Base-by-base conservation (phyloP, 2,797 vertebrate genomes). In the Myripristis murdjan region DNA sequence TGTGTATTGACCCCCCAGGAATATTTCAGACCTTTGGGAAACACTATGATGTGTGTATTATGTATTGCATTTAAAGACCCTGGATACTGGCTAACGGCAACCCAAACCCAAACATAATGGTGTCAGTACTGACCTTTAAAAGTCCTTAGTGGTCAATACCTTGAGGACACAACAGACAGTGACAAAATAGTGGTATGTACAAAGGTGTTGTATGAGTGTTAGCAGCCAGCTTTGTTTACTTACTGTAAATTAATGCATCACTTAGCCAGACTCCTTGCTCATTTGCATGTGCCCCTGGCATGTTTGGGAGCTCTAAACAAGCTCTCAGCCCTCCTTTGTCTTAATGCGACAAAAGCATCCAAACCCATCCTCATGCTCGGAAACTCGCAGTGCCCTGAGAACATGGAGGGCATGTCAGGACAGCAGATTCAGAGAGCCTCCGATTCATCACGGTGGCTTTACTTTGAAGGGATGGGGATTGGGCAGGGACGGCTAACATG, bases 371-470 rank as follows among this genome's bases (percentile, higher is more conserved):
- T 43, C 16, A 0, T 49, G 57, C 59, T 18, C 16, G 5, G n/a
- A 65, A 75, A 59, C 16, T 58, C 6, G 1, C 62, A n/a, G 20
- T 62, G 64, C 71, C 54, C 48, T 8, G 28, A 26, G 53, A 70
- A 75, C 66, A 55, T 64, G 44, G 46, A 73, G 82, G 84, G 64
- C 67, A 82, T 33, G 75, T 77, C 3, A 58, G 85, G 82, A 82
- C 62, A 77, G 48, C 54, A 33, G 41, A 70, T 81, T 75, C 23
- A 71, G 58, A 46, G 51, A 44, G 46, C 44, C 70, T 71, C 62
- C 33, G 66, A 89, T 92, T 90, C 80, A 93, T 91, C 89, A 87
- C 14, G 58, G 82, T 75, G 86, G 90, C 90, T 92, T 92, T 87
- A 74, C 81, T 89, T 70, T 88, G 89, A 87, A 87, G 83, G 85